Evolutionary conservation across 2,888 invertebrate genomes (phyloP).

Genomic region (Drosophila lacicola): DNA sequence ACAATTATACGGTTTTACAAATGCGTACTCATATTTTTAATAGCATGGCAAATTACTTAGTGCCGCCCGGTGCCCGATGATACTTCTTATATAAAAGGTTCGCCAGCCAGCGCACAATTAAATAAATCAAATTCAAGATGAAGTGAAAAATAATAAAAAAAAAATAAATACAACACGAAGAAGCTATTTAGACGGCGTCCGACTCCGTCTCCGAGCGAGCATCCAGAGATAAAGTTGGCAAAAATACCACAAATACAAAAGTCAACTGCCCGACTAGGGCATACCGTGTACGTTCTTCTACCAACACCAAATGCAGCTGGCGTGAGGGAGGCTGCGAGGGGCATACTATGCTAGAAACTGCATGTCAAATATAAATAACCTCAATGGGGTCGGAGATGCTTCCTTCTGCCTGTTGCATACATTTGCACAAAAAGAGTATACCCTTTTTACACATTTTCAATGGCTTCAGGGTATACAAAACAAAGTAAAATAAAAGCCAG

Average conservation of each 20-base stretch:
- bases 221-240: constrained; percentile 37
- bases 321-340: too few species aligned
- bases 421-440: too few species aligned
- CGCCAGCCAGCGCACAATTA: constrained; percentile 40
- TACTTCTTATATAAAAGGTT: constrained; percentile 58
- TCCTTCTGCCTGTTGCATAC: too few species aligned
- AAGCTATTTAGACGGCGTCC: constrained; percentile 43
- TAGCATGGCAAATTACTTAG: constrained; percentile 60
- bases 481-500: constrained; percentile 29
- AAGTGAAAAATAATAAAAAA: constrained; percentile 18
- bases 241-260: constrained; percentile 16
- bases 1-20: constrained; percentile 63
- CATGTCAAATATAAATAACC: too few species aligned
- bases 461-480: neutral
- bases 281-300: too few species aligned
- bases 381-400: too few species aligned
- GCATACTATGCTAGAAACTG: too few species aligned
- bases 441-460: too few species aligned
- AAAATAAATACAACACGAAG: neutral
- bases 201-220: constrained; percentile 1
- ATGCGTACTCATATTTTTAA: constrained; percentile 61
- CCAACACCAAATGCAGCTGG: too few species aligned
- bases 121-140: constrained; percentile 68
- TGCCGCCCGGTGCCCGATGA: constrained; percentile 62
- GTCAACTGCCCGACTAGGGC: neutral